Percentiles rank a stretch among this genome's conserved stretches.
Conservation (phyloP, 2,113 vertebrate genomes). For the Rallus limicola region DNA sequence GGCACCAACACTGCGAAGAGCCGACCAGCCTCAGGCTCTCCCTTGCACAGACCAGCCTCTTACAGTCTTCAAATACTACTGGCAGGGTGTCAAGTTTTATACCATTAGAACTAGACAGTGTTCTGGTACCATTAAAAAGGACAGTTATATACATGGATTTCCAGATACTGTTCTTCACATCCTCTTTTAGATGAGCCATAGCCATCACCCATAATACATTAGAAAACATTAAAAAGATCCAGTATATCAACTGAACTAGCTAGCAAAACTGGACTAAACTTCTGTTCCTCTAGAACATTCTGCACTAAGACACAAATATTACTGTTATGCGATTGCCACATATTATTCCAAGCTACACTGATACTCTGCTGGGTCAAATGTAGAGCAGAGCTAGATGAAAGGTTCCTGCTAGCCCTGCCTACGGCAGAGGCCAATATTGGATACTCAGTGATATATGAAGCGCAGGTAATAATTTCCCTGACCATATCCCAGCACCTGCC, state of each 20-base stretch:
- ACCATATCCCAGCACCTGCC: not conserved
- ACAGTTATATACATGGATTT: not conserved
- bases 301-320: not conserved
- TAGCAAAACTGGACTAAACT: not conserved
- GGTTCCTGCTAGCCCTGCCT: not conserved
- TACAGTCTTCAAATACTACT: not conserved
- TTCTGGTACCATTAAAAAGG: not conserved
- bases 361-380: not conserved
- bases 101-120: not conserved
- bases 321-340: too few species aligned
- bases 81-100: not conserved
- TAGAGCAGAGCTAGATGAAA: not conserved
- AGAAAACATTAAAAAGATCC: rapidly evolving
- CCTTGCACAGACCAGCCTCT: too few species aligned
- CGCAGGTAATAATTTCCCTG: not conserved
- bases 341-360: not conserved
- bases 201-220: not conserved
- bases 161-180: not conserved
- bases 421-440: not conserved
- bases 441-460: rapidly evolving
- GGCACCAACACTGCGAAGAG: not conserved
- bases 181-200: not conserved
- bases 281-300: not conserved
- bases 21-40: not conserved
- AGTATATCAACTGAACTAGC: not conserved